Evolutionary conservation across 2,888 invertebrate species (phyloP).

Genomic region (Pristionchus exspectatus): DNA sequence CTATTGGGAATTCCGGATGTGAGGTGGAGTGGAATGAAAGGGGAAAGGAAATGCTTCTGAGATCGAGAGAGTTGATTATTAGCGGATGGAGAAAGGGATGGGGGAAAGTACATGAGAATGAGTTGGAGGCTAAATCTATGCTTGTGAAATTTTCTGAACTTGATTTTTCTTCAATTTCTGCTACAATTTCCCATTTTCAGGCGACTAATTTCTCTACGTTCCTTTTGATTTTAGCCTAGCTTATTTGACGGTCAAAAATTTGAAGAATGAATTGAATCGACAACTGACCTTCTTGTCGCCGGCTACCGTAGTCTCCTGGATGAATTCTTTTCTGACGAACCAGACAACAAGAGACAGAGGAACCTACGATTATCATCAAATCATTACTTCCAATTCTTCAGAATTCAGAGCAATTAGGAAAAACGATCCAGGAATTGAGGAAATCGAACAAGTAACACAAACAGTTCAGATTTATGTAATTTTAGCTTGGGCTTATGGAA

Average conservation of each 20-base stretch:
- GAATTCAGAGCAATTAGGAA: neutral
- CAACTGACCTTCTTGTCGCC: conserved; percentile 69
- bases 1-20: conserved; percentile 37
- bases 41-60: neutral
- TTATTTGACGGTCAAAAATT: neutral
- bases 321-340: conserved; percentile 75
- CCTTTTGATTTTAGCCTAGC: no score
- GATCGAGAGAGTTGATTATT: neutral
- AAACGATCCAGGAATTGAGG: neutral
- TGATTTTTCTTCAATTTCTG: no score
- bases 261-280: neutral
- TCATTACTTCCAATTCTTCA: neutral
- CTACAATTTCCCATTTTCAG: no score
- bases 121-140: neutral
- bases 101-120: conserved; percentile 15
- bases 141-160: neutral
- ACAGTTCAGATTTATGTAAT: no score
- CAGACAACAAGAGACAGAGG: conserved; percentile 76
- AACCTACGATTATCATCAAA: conserved; percentile 69
- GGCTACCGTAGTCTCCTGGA: conserved; percentile 75
- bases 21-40: conserved; percentile 4
- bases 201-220: no score
- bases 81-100: neutral
- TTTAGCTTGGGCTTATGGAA: no score
- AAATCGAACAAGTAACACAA: neutral